Conservation (phyloP, 2,113 vertebrate genomes). For the Megaleporinus macrocephalus region DNA sequence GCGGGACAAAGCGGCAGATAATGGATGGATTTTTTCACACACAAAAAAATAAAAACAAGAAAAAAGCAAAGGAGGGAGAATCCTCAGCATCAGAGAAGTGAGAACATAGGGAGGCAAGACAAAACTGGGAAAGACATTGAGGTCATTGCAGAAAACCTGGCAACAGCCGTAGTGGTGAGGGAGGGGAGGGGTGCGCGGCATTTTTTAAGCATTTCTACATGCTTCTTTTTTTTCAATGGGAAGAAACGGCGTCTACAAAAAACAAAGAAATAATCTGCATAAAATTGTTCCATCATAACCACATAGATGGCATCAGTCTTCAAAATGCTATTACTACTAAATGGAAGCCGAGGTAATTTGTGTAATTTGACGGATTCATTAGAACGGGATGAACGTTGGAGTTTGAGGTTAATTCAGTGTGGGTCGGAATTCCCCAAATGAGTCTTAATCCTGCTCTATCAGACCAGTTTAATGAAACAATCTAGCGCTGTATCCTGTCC, state of each 20-base stretch:
- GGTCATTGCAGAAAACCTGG: no score
- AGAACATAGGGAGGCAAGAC: no score
- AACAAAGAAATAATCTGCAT: neutral
- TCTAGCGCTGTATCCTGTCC: conserved; percentile 48
- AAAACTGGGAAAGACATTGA: no score
- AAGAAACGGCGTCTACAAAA: neutral
- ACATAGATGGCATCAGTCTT: neutral
- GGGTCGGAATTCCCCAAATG: conserved; percentile 35
- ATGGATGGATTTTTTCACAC: no score
- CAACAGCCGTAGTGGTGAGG: no score
- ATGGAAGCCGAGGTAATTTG: conserved; percentile 18
- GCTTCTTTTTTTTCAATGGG: no score
- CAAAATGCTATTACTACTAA: conserved; percentile 27
- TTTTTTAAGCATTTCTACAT: no score
- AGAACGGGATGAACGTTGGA: conserved; percentile 6
- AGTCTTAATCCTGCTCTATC: conserved; percentile 42
- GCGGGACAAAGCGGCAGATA: no score
- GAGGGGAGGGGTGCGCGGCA: no score
- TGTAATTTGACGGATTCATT: conserved; percentile 3
- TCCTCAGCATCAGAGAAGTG: no score
- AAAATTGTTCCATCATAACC: neutral
- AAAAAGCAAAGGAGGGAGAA: no score
- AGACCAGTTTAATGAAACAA: conserved; percentile 53
- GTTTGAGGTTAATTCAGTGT: conserved; percentile 17
- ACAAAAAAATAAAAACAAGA: no score